Percentiles rank a stretch among this genome's conserved stretches.
Evolutionary conservation across 1,140 invertebrate genomes (phyloP).

Genomic region (Zeugodacus cucurbitae): DNA sequence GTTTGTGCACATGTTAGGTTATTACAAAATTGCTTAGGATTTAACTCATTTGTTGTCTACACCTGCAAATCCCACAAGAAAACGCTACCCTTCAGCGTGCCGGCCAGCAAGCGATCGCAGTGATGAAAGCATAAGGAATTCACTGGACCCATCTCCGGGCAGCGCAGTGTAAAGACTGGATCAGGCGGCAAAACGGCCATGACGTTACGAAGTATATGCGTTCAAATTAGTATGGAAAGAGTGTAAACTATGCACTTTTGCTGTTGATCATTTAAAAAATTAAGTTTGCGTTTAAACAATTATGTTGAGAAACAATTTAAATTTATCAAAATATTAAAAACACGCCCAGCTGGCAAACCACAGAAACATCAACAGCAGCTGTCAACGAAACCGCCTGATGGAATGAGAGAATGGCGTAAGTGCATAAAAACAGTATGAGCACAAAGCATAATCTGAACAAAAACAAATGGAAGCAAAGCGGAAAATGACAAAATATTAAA

Average conservation of each 20-base stretch:
- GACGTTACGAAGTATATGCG: neutral
- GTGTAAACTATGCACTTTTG: neutral
- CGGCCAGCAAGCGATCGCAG: constrained; percentile 74
- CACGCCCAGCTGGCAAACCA: neutral
- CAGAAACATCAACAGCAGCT: neutral
- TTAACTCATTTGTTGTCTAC: neutral
- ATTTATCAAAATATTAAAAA: neutral
- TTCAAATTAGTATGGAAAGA: neutral
- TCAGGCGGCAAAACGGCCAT: constrained; percentile 73
- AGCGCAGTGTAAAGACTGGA: constrained; percentile 74
- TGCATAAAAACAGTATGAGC: neutral
- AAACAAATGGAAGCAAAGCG: neutral
- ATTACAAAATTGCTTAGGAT: neutral
- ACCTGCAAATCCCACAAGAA: constrained; percentile 80
- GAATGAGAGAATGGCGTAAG: neutral
- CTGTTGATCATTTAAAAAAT: neutral
- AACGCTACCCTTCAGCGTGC: constrained; percentile 74
- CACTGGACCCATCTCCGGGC: constrained; percentile 74
- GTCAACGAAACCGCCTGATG: neutral
- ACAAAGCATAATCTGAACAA: neutral
- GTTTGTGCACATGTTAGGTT: neutral
- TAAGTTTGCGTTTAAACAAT: neutral
- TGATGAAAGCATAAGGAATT: constrained; percentile 75
- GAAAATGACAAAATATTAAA: neutral
- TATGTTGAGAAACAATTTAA: neutral